Conservation (phyloP, 2,888 invertebrate species). For the Heterodera filipjevi region DNA sequence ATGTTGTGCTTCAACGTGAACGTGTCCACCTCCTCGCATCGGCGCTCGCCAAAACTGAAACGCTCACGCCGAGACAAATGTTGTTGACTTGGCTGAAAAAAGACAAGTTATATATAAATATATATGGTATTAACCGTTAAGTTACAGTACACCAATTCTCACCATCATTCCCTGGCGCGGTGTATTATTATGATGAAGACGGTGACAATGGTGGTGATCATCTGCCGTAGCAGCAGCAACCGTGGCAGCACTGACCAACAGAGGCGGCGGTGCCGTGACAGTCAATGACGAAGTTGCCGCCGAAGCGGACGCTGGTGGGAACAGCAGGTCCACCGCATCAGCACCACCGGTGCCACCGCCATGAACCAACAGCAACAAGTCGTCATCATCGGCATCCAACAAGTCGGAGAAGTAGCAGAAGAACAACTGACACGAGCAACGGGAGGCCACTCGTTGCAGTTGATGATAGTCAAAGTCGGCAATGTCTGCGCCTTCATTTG, state of each 20-base stretch:
- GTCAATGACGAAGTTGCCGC: not conserved
- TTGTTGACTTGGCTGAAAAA: not conserved
- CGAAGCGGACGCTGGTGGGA: not conserved
- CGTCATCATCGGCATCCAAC: slow-evolving; percentile 73
- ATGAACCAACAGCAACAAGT: slow-evolving; percentile 55
- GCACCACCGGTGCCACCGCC: slow-evolving; percentile 2
- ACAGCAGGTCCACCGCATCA: not conserved
- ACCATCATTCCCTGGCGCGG: not conserved
- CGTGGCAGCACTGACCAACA: too few relatives aligned
- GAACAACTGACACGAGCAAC: slow-evolving; percentile 97
- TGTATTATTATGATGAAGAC: too few relatives aligned
- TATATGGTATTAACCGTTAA: too few relatives aligned
- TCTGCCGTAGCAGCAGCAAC: too few relatives aligned
- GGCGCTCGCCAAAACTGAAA: slow-evolving; percentile 23
- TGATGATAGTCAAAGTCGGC: slow-evolving; percentile 68
- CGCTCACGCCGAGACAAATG: not conserved
- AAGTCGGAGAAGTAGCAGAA: slow-evolving; percentile 74
- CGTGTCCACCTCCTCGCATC: slow-evolving; percentile 83
- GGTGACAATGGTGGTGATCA: not conserved
- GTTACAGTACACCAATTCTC: too few relatives aligned
- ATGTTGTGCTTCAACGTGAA: slow-evolving; percentile 98
- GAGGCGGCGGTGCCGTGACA: not conserved
- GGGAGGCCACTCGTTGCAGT: slow-evolving; percentile 92
- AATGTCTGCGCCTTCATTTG: not conserved
- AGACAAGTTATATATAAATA: too few relatives aligned